phyloP scores from a whole-genome alignment of 2,797 vertebrate species.

The Cuculus canorus region DNA sequence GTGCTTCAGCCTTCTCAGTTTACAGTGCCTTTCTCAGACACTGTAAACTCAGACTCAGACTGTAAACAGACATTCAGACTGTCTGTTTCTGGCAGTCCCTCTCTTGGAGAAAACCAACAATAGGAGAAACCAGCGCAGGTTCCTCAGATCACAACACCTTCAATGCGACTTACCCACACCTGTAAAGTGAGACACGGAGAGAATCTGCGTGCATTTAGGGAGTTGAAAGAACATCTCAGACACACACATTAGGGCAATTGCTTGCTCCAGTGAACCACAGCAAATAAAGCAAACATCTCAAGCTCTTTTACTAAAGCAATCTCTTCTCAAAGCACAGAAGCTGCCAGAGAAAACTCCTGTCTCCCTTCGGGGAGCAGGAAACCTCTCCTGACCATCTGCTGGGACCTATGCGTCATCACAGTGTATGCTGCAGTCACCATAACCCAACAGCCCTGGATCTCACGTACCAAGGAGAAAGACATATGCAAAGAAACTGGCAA shows the following conservation, averaged over 20 bases:
- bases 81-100: neutral
- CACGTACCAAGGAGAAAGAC: neutral
- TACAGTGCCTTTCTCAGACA: neutral
- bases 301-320: neutral
- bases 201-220: neutral
- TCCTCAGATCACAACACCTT: neutral
- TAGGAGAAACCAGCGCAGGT: neutral
- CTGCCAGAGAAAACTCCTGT: neutral
- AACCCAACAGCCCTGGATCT: no score
- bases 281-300: neutral
- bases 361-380: neutral
- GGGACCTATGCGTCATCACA: fast-evolving
- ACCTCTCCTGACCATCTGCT: neutral
- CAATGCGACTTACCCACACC: neutral
- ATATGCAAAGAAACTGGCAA: neutral
- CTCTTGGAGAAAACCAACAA: neutral
- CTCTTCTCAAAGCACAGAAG: neutral
- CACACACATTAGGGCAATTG: neutral
- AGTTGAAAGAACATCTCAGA: neutral
- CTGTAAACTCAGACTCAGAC: no score
- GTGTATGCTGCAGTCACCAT: neutral
- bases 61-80: no score
- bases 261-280: neutral
- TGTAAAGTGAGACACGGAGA: neutral
- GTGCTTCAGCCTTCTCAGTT: neutral